Evolutionary conservation across 2,797 vertebrate species (phyloP).

Genomic region (Pipistrellus kuhlii): DNA sequence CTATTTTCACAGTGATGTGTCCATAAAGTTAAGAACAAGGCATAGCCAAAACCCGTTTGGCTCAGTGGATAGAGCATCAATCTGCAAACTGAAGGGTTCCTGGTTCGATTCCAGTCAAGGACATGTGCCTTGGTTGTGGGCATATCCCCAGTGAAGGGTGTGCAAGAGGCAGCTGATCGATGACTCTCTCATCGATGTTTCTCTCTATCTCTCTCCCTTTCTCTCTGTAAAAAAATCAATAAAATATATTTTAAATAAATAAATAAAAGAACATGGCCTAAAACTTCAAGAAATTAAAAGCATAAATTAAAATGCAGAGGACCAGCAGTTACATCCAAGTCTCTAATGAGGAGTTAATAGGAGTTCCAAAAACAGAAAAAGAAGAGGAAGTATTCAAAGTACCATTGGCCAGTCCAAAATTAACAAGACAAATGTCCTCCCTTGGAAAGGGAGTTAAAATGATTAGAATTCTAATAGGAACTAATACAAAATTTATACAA

Average conservation of each 20-base stretch:
- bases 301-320: neutral
- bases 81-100: too few species aligned
- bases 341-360: neutral
- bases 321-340: neutral
- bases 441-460: neutral
- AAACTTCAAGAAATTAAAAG: neutral
- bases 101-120: too few species aligned
- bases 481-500: neutral
- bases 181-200: too few species aligned
- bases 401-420: neutral
- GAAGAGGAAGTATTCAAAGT: neutral
- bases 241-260: too few species aligned
- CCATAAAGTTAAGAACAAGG: neutral
- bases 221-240: too few species aligned
- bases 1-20: neutral
- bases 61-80: too few species aligned
- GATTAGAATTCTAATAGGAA: neutral
- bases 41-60: too few species aligned
- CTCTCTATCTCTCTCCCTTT: too few species aligned
- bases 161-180: too few species aligned
- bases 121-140: too few species aligned
- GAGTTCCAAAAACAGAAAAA: neutral
- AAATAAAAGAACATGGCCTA: neutral
- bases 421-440: neutral
- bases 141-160: too few species aligned